These are phyloP conservation scores for Atta cephalotes DNA, from an alignment of 1,140 invertebrate species.

Conservation along the genomic window DNA sequence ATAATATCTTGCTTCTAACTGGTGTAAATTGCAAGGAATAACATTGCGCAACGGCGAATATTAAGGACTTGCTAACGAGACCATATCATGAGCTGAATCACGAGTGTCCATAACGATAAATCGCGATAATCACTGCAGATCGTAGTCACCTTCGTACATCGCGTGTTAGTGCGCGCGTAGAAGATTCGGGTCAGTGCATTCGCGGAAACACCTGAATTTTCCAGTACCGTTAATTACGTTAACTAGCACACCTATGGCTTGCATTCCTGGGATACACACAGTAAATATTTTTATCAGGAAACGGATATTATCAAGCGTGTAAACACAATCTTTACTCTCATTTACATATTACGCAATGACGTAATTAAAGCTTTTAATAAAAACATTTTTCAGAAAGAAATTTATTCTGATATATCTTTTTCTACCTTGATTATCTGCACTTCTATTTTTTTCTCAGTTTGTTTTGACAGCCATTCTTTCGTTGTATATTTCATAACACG, in stretches of 20 bases:
- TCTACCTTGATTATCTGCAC: not conserved
- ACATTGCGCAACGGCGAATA: not conserved
- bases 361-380: conserved; percentile 32
- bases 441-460: not conserved
- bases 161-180: conserved; percentile 20
- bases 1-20: not conserved
- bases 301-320: conserved; percentile 33
- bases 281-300: conserved; percentile 41
- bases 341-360: conserved; percentile 17
- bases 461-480: not conserved
- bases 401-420: not conserved
- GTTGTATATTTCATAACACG: conserved; percentile 2
- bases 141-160: conserved; percentile 26
- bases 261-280: conserved; percentile 6
- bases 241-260: not conserved
- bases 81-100: conserved; percentile 33
- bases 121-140: conserved; percentile 54
- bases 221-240: conserved; percentile 55
- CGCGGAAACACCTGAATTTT: conserved; percentile 50
- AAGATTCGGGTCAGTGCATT: conserved; percentile 60
- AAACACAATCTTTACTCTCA: conserved; percentile 32
- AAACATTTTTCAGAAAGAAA: conserved; percentile 31
- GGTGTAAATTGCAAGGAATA: not conserved
- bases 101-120: conserved; percentile 24
- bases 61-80: conserved; percentile 31